Evolutionary conservation across 2,797 vertebrate species (phyloP).

Genomic region (Lycodopsis pacificus): DNA sequence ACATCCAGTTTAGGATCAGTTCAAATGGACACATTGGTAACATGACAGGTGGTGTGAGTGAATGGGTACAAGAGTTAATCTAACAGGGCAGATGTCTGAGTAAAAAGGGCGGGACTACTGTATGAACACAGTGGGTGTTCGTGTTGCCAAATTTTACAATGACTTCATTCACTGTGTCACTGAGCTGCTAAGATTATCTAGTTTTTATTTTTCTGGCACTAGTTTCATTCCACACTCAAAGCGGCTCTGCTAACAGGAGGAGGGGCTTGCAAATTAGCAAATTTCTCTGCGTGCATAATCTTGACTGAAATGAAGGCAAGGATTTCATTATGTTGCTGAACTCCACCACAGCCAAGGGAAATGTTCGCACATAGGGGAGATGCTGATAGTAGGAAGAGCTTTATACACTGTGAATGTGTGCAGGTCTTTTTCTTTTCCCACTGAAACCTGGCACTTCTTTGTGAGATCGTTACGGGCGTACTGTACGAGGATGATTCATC

Average conservation of each 20-base stretch:
- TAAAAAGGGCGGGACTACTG: not conserved
- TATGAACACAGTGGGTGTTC: not conserved
- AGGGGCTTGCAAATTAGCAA: slow-evolving; percentile 25
- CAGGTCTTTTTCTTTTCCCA: too few species aligned
- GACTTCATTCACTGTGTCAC: slow-evolving; percentile 5
- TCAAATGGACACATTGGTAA: not conserved
- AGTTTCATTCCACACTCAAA: slow-evolving; percentile 27
- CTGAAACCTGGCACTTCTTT: not conserved
- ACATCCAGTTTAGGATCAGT: not conserved
- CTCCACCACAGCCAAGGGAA: slow-evolving; percentile 24
- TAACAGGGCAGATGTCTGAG: not conserved
- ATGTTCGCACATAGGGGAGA: not conserved
- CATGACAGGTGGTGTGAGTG: not conserved
- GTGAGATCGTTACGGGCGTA: not conserved
- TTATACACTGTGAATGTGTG: too few species aligned
- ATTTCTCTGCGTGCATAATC: slow-evolving; percentile 44
- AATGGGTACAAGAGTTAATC: not conserved
- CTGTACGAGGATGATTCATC: slow-evolving; percentile 30
- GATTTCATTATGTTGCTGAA: slow-evolving; percentile 31
- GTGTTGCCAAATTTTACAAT: not conserved
- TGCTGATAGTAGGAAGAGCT: slow-evolving; percentile 16
- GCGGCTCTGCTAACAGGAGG: slow-evolving; percentile 28
- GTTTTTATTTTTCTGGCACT: not conserved
- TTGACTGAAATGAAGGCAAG: slow-evolving; percentile 37
- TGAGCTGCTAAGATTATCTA: slow-evolving; percentile 14